Evolutionary conservation across 1,140 invertebrate species (phyloP).

Genomic region (Drosophila carrolli): DNA sequence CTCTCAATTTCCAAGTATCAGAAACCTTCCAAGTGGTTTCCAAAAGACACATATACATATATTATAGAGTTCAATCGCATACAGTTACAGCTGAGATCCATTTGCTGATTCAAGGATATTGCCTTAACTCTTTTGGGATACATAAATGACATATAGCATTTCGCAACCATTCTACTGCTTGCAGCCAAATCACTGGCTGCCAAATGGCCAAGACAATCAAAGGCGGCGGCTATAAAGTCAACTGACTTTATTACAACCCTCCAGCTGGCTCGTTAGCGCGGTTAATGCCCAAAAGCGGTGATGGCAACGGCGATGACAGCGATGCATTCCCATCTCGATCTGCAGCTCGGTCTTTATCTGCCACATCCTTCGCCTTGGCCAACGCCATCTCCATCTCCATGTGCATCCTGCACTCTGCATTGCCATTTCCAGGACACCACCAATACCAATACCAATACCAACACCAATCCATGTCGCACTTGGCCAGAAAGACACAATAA

Average conservation of each 20-base stretch:
- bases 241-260: conserved; percentile 63
- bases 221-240: conserved; percentile 67
- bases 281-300: conserved; percentile 58
- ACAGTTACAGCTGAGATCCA: background rate
- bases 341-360: background rate
- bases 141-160: conserved; percentile 2
- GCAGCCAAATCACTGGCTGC: conserved; percentile 16
- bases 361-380: background rate
- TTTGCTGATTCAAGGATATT: background rate
- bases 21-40: no score
- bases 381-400: conserved; percentile 2
- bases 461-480: conserved; percentile 18
- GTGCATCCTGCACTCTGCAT: background rate
- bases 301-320: conserved; percentile 6
- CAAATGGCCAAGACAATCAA: conserved; percentile 51
- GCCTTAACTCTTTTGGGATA: background rate
- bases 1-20: no score
- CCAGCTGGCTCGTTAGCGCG: conserved; percentile 61
- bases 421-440: conserved; percentile 35
- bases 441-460: conserved; percentile 36
- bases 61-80: no score
- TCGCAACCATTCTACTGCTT: background rate
- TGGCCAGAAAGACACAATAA: conserved; percentile 24
- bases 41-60: no score
- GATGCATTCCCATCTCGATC: conserved; percentile 24